Percentiles rank a stretch among this genome's conserved stretches.
These are phyloP conservation scores for Grapholita molesta DNA, from an alignment of 1,140 invertebrate species.

Conservation along the genomic window DNA sequence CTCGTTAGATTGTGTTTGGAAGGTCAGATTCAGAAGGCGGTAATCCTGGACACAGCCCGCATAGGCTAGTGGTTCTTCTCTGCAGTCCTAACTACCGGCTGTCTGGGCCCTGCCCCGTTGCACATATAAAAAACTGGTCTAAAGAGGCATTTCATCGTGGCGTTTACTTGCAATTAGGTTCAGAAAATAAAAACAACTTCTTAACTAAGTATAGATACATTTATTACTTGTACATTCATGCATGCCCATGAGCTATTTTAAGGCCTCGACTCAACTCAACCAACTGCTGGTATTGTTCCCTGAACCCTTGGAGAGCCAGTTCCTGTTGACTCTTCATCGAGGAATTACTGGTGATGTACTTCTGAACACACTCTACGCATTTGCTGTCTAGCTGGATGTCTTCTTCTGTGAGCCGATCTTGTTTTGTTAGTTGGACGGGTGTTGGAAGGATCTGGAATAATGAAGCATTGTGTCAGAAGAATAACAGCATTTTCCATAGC, in stretches of 20 bases:
- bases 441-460: conserved; percentile 59
- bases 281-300: conserved; percentile 80
- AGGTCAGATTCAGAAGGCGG: too few species aligned
- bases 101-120: too few species aligned
- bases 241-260: conserved; percentile 81
- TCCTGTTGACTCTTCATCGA: conserved; percentile 80
- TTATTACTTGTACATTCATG: conserved; percentile 28
- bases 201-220: conserved; percentile 23
- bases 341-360: conserved; percentile 81
- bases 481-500: not conserved
- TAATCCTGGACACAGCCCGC: too few species aligned
- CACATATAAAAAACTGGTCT: too few species aligned
- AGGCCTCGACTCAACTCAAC: conserved; percentile 79
- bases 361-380: conserved; percentile 78
- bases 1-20: too few species aligned
- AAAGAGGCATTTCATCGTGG: too few species aligned
- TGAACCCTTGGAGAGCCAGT: conserved; percentile 81
- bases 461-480: too few species aligned
- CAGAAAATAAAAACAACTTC: conserved; percentile 10
- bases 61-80: too few species aligned
- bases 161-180: too few species aligned
- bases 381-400: conserved; percentile 60
- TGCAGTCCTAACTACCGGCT: too few species aligned
- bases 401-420: conserved; percentile 44
- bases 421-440: conserved; percentile 52